These are phyloP conservation scores for Ophion ellenae DNA, from an alignment of 2,888 invertebrate genomes.

Conservation along the genomic window DNA sequence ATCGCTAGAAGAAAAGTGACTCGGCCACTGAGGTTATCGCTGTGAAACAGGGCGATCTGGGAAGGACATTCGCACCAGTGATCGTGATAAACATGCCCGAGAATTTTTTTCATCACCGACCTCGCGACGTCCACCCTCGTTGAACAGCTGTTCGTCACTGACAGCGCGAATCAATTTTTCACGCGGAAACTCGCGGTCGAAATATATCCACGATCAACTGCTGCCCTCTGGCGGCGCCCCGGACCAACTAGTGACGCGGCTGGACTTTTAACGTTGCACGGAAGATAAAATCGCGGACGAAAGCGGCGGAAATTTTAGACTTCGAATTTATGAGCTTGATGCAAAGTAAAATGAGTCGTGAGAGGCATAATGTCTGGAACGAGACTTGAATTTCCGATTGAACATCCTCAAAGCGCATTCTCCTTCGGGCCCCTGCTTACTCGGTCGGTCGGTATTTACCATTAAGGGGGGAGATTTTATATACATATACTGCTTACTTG, in stretches of 20 bases:
- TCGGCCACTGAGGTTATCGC: constrained; percentile 39
- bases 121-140: constrained; percentile 20
- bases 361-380: no score
- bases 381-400: no score
- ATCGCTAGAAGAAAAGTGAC: constrained; percentile 21
- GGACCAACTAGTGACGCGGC: neutral
- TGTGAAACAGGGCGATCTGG: constrained; percentile 26
- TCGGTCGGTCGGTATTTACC: no score
- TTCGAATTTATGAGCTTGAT: no score
- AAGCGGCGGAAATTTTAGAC: neutral
- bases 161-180: constrained; percentile 8
- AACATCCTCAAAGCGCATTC: no score
- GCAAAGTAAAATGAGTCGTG: no score
- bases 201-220: neutral
- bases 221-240: neutral
- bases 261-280: neutral
- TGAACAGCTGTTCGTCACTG: constrained; percentile 60
- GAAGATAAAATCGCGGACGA: neutral
- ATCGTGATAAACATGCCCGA: constrained; percentile 65
- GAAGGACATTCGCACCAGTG: constrained; percentile 44
- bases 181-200: constrained; percentile 1
- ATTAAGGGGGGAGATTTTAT: no score
- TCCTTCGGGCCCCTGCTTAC: no score
- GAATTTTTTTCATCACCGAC: constrained; percentile 21
- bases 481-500: no score